Conservation (phyloP, 2,113 vertebrate species). For the Picathartes gymnocephalus region DNA sequence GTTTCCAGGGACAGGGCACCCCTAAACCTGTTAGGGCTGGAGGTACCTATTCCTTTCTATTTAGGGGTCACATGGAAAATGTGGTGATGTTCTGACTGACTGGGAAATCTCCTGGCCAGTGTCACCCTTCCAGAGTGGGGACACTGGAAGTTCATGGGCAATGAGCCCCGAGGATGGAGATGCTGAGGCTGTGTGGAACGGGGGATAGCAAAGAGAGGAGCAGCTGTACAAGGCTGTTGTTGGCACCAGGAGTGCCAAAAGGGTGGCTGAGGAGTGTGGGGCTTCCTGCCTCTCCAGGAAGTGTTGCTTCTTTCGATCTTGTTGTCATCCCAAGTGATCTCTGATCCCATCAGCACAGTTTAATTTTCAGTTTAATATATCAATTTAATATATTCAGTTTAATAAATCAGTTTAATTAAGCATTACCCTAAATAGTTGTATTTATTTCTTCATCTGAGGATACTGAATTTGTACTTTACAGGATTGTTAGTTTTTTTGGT, state of each 20-base stretch:
- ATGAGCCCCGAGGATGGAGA: neutral
- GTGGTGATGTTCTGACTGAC: neutral
- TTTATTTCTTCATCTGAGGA: neutral
- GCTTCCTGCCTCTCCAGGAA: neutral
- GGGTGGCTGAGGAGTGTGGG: neutral
- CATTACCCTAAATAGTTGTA: neutral
- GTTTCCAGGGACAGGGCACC: accelerated
- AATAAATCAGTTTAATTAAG: neutral
- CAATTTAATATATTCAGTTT: no score
- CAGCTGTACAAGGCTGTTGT: neutral
- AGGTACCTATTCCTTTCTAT: accelerated
- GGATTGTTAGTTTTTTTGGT: neutral
- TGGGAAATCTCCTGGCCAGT: neutral
- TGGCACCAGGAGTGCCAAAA: neutral
- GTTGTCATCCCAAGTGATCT: neutral
- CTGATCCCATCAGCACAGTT: neutral
- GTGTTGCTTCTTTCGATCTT: neutral
- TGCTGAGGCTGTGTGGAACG: neutral
- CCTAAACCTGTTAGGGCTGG: neutral
- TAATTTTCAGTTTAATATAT: no score
- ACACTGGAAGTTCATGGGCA: neutral
- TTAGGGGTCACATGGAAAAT: neutral
- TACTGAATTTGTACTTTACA: neutral
- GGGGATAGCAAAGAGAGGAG: neutral
- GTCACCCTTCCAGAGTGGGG: neutral